Base-by-base conservation (phyloP, 2,113 vertebrate genomes). In the Silurus asotus region DNA sequence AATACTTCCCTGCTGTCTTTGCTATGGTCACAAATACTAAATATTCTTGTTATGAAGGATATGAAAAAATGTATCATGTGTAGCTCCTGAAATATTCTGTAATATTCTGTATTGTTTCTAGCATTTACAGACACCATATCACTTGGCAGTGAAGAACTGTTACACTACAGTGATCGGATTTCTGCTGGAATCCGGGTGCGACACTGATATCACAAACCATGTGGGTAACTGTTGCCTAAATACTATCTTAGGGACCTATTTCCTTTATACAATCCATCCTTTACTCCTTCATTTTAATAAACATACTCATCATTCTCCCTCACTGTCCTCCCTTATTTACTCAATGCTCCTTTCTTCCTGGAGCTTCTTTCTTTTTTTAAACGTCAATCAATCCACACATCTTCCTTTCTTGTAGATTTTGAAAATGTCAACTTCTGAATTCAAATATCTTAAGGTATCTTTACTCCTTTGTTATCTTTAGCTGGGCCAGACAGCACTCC, bases 401-500 rank as follows among this genome's bases (percentile, higher is more conserved):
- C 3, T 49, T 48, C 37, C 17, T 49, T 74, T 10, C 45, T 48
- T 77, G 19, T 51, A 1, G 37, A 61, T 76, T 28, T 67, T 56
- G 56, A 28, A 58, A n/a, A 51, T 72, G 62, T 37, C 20, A 45
- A 62, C 37, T 25, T 28, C 5, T 59, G 51, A 87, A n/a, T 81
- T 85, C 64, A 58, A 8, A 15, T 55, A 6, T 61, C 23, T 80
- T n/a, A 0, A 76, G 17, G 19, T 45, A 5, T 69, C 3, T 58
- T 53, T 51, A 17, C 80, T 85, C 9, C 20, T n/a, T 70, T 65
- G 61, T 61, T 59, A 37, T 45, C 55, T 90, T 20, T 89, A 99
- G 97, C 95, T 95, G 88, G 94, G 92, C 59, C 96, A 97, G 93
- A 97, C 96, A 4, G 94, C 93, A 37, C 90, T 98, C 67, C 97